Base-by-base conservation (phyloP, 2,113 vertebrate genomes). In the Polypterus bichir region DNA sequence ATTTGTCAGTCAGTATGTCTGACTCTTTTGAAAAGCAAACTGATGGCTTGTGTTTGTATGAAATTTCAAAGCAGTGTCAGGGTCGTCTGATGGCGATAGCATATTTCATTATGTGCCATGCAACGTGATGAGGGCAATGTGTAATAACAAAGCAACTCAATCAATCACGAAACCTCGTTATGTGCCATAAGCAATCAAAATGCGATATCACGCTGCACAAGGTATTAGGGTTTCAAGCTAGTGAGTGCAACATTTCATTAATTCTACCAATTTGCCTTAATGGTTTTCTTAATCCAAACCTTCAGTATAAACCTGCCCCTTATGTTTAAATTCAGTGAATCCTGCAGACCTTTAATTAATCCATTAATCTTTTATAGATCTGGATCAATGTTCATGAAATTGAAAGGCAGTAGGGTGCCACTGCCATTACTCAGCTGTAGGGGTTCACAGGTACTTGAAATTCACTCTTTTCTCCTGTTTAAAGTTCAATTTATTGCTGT, bases 251-350 rank as follows among this genome's bases (percentile, higher is more conserved):
- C 78, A 83, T 80, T 27, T 83, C 84, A 84, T 88, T 83, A 86
- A 83, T 79, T 81, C 70, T 77, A 78, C 85, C 81, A 83, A 83
- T 86, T 80, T 81, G 78, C 74, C 79, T 75, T 85, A 84, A 86
- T 81, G 77, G 77, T 66, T 78, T 80, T 81, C 77, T 77, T 78
- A 71, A 68, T 79, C 75, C 69, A 63, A 69, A 68, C 68, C 67
- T 74, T 74, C 70, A 55, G 71, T 75, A 71, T 65, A 71, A 73
- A 76, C 62, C 74, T 60, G 65, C 68, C 74, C 68, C 65, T 71
- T 44, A 73, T 66, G 76, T 76, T 76, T 74, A 73, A 78, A 72
- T 78, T 71, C 66, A 69, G 72, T 65, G 68, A 71, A 76, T 75
- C 73, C 80, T 77, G 68, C 69, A 69, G 79, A 51, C 62, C 72